Base-by-base conservation (phyloP, 2,888 invertebrate genomes). In the Unio pictorum region DNA sequence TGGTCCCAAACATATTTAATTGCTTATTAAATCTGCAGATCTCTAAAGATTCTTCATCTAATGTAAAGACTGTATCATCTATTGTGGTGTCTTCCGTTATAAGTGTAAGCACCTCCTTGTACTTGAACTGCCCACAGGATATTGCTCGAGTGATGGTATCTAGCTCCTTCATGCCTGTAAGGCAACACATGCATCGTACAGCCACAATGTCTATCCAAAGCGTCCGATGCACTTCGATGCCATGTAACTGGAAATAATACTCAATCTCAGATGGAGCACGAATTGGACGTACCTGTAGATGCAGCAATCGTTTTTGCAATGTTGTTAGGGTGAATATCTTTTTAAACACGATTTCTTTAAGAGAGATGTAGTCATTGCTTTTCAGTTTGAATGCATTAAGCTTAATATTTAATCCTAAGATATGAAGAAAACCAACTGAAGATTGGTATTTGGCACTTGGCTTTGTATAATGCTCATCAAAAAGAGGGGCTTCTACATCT, bases 151-250 rank as follows among this genome's bases (percentile, higher is more conserved):
- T 45, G 45, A 34, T 5, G 23, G 11, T 4, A 7, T 45, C 30
- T 1, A n/a, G 23, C 7, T 23, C 64, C 58, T 66, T 45, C 45
- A 45, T 45, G 45, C 45, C 45, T 45, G 45, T 45, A 45, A 69
- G 61, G 26, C 69, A 69, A 34, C 65, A 60, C 4, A 57, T 18
- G 55, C 66, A 69, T 2, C 69, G 56, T 15, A 69, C 54, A 26
- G 61, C 55, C 58, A 65, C 57, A 5, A 61, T 54, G 26, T 69
- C 69, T n/a, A 69, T 56, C 69, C 69, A 69, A 30, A 62, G 26
- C 3, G 60, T 60, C 23, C 62, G 61, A 1, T 20, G 8, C 2
- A 66, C 28, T 3, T 20, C 0, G 5, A 11, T 3, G 23, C 23
- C 57, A 23, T n/a, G 20, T 34, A n/a, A 15, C 11, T 23, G n/a